Conservation (phyloP, 2,888 invertebrate genomes). For the Caenorhabditis sinica region DNA sequence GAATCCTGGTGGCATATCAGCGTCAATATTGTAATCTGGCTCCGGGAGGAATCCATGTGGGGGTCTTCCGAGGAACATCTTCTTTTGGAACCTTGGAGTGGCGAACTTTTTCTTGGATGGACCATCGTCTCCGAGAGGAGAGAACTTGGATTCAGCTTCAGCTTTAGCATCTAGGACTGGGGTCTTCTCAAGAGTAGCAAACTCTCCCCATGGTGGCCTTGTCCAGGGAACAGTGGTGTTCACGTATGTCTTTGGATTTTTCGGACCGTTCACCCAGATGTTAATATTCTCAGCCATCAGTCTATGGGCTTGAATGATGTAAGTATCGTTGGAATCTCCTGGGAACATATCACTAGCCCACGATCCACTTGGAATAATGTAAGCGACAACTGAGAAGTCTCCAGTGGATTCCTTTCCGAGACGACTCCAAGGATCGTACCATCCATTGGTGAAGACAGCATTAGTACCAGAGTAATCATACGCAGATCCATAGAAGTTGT, state of each 20-base stretch:
- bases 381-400: constrained; percentile 52
- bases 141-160: constrained; percentile 16
- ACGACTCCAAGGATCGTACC: constrained; percentile 51
- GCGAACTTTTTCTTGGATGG: constrained; percentile 51
- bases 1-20: constrained; percentile 28
- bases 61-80: constrained; percentile 63
- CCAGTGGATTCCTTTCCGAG: constrained; percentile 46
- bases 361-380: constrained; percentile 52
- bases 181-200: not conserved
- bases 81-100: constrained; percentile 35
- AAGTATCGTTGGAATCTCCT: constrained; percentile 28
- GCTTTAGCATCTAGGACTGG: too few species aligned
- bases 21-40: constrained; percentile 27
- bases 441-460: constrained; percentile 70
- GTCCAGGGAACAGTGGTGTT: constrained; percentile 60
- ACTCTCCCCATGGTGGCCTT: constrained; percentile 34
- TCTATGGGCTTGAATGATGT: constrained; percentile 59
- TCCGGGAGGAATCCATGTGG: constrained; percentile 68
- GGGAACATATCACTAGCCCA: constrained; percentile 71
- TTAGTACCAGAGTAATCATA: constrained; percentile 67
- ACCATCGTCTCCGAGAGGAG: constrained; percentile 42
- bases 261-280: constrained; percentile 70
- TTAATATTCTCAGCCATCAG: constrained; percentile 69
- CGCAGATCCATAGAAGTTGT: constrained; percentile 41
- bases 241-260: constrained; percentile 44